phyloP scores from a whole-genome alignment of 2,888 invertebrate species.

The Ormyrus nitidulus region DNA sequence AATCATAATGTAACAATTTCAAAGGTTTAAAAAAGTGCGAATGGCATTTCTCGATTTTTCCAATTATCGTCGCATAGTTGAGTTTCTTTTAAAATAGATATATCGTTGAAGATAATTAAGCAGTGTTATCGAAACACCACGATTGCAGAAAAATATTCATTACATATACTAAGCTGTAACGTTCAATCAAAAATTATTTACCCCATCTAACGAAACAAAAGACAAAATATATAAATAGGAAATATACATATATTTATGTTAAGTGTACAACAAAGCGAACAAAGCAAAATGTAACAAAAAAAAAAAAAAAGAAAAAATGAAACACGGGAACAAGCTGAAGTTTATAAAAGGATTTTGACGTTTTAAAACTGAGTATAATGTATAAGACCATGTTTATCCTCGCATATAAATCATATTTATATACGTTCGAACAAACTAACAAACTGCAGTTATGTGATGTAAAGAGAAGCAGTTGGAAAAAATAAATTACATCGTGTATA shows the following conservation, averaged over 20 bases:
- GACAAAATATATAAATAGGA: slow-evolving; percentile 24
- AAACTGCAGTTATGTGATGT: slow-evolving; percentile 23
- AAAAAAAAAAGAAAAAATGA: too few species aligned
- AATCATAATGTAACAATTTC: too few species aligned
- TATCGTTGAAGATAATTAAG: slow-evolving; percentile 6
- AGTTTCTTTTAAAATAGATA: not conserved
- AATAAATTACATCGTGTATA: slow-evolving; percentile 28
- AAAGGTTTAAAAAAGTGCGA: too few species aligned
- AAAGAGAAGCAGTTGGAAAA: slow-evolving; percentile 12
- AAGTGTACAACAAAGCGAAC: slow-evolving; percentile 29
- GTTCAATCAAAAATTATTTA: slow-evolving; percentile 32
- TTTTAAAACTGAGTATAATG: slow-evolving; percentile 33
- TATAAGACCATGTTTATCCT: slow-evolving; percentile 34
- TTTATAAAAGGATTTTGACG: slow-evolving; percentile 49
- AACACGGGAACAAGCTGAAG: slow-evolving; percentile 48
- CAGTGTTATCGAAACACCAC: slow-evolving; percentile 3
- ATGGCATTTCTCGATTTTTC: too few species aligned
- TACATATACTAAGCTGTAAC: slow-evolving; percentile 10
- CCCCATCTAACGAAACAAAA: slow-evolving; percentile 4
- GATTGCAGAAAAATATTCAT: not conserved
- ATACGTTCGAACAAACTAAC: slow-evolving; percentile 16
- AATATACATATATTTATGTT: slow-evolving; percentile 46
- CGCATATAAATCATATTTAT: slow-evolving; percentile 50
- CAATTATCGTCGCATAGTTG: too few species aligned
- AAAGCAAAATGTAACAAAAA: not conserved